A percentile compares a stretch with the other conserved stretches of the same genome.
Evolutionary conservation across 2,888 invertebrate species (phyloP).

Genomic region (Hermaeophaga mercurialis): DNA sequence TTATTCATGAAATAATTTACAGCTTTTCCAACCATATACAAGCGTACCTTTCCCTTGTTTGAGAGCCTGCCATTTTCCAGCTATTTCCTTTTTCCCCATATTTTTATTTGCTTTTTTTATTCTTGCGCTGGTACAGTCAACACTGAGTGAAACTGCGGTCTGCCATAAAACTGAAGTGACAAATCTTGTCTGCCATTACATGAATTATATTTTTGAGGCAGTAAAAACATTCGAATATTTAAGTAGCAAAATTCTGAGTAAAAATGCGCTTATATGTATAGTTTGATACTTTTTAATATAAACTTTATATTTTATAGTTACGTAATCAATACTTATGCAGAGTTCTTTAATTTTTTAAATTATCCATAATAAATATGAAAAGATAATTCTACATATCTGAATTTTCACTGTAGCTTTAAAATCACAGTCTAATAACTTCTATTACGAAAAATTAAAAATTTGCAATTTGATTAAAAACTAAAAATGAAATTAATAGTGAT

Average conservation of each 20-base stretch:
- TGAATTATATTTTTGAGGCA: background rate
- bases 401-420: too few species aligned
- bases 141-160: background rate
- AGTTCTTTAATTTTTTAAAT: too few species aligned
- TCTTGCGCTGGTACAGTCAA: background rate
- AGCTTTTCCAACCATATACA: background rate
- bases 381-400: too few species aligned
- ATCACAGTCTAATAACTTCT: too few species aligned
- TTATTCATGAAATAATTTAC: slow-evolving; percentile 17
- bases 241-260: background rate
- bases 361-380: too few species aligned
- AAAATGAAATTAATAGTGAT: too few species aligned
- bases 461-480: too few species aligned
- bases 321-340: too few species aligned
- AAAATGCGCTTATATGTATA: too few species aligned
- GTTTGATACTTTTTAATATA: too few species aligned
- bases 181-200: background rate
- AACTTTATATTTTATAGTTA: too few species aligned
- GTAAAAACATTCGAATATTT: background rate
- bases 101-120: background rate
- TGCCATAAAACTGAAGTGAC: slow-evolving; percentile 1
- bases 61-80: background rate
- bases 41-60: background rate
- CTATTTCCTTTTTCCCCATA: background rate
- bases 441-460: too few species aligned